Evolutionary conservation across 2,113 vertebrate genomes (phyloP).

Genomic region (Myanophis thanlyinensis): DNA sequence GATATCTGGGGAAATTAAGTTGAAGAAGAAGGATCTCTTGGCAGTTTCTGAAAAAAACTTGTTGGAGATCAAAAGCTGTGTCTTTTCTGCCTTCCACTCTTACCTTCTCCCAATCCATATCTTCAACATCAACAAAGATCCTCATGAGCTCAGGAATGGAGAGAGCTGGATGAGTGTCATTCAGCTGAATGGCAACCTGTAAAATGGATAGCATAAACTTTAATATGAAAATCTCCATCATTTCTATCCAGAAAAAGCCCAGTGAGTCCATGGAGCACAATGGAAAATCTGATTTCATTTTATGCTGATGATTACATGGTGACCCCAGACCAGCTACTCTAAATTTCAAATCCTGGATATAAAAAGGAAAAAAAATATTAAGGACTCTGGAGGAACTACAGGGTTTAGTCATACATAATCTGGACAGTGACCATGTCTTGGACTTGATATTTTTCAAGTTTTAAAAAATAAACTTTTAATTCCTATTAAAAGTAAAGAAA

Average conservation of each 20-base stretch:
- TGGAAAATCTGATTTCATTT: neutral
- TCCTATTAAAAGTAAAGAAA: neutral
- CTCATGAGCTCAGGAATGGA: constrained; percentile 88
- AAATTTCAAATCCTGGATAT: neutral
- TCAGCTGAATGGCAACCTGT: constrained; percentile 88
- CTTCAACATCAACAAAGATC: constrained; percentile 84
- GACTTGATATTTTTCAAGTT: neutral
- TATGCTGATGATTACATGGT: neutral
- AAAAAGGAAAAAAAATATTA: too few relatives aligned
- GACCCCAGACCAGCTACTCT: neutral
- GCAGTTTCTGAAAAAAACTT: neutral
- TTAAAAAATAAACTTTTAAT: neutral
- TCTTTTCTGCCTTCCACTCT: neutral
- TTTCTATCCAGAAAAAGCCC: neutral
- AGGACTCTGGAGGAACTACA: neutral
- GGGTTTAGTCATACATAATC: neutral
- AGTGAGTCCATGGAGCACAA: neutral
- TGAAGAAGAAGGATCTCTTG: neutral
- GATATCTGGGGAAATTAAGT: neutral
- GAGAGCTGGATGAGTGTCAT: constrained; percentile 86
- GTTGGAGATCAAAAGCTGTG: accelerated
- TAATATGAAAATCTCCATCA: neutral
- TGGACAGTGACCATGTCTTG: neutral
- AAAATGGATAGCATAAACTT: constrained; percentile 22
- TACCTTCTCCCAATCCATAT: constrained; percentile 85